Conservation (phyloP, 2,113 vertebrate genomes). For the Salvator merianae region DNA sequence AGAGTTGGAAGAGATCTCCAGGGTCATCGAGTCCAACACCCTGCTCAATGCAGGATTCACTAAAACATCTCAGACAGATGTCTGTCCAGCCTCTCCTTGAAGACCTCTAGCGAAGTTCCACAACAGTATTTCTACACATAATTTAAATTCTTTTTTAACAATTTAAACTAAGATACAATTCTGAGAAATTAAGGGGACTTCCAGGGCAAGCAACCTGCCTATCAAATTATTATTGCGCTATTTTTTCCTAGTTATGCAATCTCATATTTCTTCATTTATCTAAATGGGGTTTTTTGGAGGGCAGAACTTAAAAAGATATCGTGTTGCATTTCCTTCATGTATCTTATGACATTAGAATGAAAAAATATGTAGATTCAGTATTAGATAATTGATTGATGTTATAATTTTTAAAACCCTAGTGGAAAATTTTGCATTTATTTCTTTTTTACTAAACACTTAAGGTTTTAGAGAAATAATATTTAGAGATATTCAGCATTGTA, state of each 20-base stretch:
- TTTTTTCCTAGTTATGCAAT: background rate
- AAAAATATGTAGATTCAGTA: background rate
- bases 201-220: background rate
- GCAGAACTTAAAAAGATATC: background rate
- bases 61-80: too few relatives aligned
- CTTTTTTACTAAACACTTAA: background rate
- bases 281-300: background rate
- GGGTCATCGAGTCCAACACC: too few relatives aligned
- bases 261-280: background rate
- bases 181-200: background rate
- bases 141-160: background rate
- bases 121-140: background rate
- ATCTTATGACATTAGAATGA: background rate
- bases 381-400: background rate
- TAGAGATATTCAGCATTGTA: background rate
- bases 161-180: background rate
- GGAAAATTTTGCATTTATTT: background rate
- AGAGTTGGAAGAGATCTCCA: too few relatives aligned
- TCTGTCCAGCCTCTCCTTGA: too few relatives aligned
- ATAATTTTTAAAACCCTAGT: background rate
- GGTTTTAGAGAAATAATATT: background rate
- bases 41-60: too few relatives aligned
- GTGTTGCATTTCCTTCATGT: background rate
- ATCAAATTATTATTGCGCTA: background rate
- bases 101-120: too few relatives aligned